Conservation (phyloP, 2,797 vertebrate genomes). For the Mormyrops attenuatus region DNA sequence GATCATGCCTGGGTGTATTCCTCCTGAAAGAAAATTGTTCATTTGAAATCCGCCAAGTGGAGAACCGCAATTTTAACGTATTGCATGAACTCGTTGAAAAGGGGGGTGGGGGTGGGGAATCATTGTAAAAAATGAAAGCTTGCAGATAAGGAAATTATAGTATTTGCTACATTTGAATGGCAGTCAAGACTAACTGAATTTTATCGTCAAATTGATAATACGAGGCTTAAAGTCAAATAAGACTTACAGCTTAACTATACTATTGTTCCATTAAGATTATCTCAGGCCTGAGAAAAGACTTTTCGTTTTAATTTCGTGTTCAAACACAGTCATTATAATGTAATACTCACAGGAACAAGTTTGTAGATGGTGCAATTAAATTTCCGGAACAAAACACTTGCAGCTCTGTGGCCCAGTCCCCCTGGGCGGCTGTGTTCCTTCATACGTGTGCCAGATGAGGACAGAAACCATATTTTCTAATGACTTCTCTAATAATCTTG, state of each 20-base stretch:
- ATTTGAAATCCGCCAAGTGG: not conserved
- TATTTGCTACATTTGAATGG: conserved; percentile 50
- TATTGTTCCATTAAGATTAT: conserved; percentile 56
- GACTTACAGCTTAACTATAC: conserved; percentile 44
- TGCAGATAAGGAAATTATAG: conserved; percentile 19
- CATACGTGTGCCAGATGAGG: conserved; percentile 40
- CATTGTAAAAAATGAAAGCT: conserved; percentile 39
- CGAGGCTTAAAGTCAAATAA: conserved; percentile 46
- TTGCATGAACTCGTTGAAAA: not conserved
- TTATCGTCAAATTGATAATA: conserved; percentile 55
- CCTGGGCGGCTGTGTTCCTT: conserved; percentile 44
- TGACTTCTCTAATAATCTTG: conserved; percentile 61
- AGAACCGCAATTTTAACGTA: not conserved
- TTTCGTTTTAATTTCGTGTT: conserved; percentile 61
- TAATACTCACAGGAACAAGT: conserved; percentile 63
- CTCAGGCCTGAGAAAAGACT: conserved; percentile 39
- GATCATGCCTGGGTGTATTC: not conserved
- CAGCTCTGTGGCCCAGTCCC: conserved; percentile 46
- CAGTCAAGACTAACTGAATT: conserved; percentile 49
- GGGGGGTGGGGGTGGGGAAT: not conserved
- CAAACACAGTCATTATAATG: conserved; percentile 63
- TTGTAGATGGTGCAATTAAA: conserved; percentile 68
- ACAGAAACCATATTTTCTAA: conserved; percentile 48
- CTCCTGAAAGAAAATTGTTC: conserved; percentile 9
- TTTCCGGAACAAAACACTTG: conserved; percentile 62